These are phyloP conservation scores for Rhopilema esculentum DNA, from an alignment of 30 jellyfish, hydroid and myxozoan species.

Conservation along the genomic window DNA sequence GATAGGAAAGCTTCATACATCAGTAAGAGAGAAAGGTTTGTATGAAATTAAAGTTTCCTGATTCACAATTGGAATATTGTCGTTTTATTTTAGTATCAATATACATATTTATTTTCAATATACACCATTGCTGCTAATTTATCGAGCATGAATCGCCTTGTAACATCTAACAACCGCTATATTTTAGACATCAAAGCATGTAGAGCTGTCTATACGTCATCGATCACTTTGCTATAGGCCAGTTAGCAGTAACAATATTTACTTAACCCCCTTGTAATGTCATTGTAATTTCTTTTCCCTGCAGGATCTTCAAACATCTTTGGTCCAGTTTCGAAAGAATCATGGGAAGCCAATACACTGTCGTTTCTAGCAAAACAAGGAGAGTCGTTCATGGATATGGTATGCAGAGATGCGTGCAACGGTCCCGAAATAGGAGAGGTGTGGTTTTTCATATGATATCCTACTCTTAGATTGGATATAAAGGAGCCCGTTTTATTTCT, in stretches of 20 bases:
- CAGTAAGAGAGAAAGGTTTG: slow-evolving; percentile 70
- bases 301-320: slow-evolving; percentile 68
- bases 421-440: slow-evolving; percentile 95
- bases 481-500: not conserved
- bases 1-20: slow-evolving; percentile 75
- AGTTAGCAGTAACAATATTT: no score
- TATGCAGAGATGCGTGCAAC: slow-evolving; percentile 92
- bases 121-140: no score
- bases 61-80: no score
- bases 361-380: slow-evolving; percentile 71
- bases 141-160: no score
- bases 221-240: no score
- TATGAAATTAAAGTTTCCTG: not conserved
- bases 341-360: slow-evolving; percentile 88
- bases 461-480: not conserved
- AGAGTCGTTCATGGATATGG: slow-evolving; percentile 86
- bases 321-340: slow-evolving; percentile 60
- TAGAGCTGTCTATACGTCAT: no score
- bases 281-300: not conserved
- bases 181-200: no score
- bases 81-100: no score
- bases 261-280: no score
- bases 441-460: not conserved
- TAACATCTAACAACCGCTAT: no score
- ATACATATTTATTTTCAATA: no score